These are phyloP conservation scores for Euzetes globulus DNA, from an alignment of 2,888 invertebrate genomes.

Conservation along the genomic window DNA sequence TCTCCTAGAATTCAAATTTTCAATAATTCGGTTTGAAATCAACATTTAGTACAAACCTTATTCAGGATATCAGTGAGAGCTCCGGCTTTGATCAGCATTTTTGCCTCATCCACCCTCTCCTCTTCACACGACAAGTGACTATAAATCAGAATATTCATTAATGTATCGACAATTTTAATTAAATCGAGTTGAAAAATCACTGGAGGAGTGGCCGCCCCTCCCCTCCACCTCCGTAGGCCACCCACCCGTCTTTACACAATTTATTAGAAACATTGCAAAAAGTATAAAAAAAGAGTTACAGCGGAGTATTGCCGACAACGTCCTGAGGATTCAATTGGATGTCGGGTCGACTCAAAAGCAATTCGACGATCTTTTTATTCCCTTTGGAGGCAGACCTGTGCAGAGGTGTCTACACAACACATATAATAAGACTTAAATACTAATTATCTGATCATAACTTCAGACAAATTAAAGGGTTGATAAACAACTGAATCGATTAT, in stretches of 20 bases:
- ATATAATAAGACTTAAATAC: no score
- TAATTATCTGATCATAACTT: no score
- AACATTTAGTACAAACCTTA: slow-evolving; percentile 50
- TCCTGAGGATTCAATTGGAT: slow-evolving; percentile 56
- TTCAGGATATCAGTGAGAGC: slow-evolving; percentile 57
- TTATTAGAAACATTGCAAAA: no score
- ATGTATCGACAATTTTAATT: no score
- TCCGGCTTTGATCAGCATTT: slow-evolving; percentile 59
- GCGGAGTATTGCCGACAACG: slow-evolving; percentile 64
- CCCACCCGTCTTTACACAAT: no score
- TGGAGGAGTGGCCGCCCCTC: no score
- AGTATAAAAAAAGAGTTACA: slow-evolving; percentile 55
- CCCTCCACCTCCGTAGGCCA: no score
- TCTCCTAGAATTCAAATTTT: not conserved
- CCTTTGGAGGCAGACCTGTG: slow-evolving; percentile 74
- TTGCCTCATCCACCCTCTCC: slow-evolving; percentile 60
- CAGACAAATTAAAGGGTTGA: no score
- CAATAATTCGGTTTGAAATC: not conserved
- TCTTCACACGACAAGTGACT: slow-evolving; percentile 72
- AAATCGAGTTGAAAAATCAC: no score
- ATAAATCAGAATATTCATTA: slow-evolving; percentile 50
- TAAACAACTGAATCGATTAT: no score
- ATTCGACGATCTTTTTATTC: slow-evolving; percentile 59
- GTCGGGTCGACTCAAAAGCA: slow-evolving; percentile 55
- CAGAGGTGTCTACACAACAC: slow-evolving; percentile 62